Evolutionary conservation across 2,797 vertebrate genomes (phyloP), one percentile per base, ranked within the genome.

Genomic region (Acanthopagrus latus): DNA sequence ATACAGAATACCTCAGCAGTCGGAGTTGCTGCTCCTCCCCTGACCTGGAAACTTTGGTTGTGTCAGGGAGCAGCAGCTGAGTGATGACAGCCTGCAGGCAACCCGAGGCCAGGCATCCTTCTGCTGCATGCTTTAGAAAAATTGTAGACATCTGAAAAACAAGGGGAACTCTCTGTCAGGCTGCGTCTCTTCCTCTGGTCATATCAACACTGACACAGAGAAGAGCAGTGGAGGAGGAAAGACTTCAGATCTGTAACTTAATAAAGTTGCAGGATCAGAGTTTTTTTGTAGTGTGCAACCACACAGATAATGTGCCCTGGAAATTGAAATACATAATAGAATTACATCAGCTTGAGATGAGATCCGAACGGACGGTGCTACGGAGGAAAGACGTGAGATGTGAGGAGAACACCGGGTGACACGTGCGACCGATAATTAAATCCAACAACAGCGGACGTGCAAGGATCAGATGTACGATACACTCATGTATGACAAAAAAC

Each of bases 1-100:
- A 62, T 63, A 44, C 55, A 68, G 81, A 87, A 80, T 47, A 71
- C 51, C n/a, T 58, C 29, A 12, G 29, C 52, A 3, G 48, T 75
- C 3, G 0, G 55, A 67, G 66, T 79, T 46, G 50, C 27, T 55
- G 48, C 74, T 80, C 64, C 74, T 64, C 33, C 33, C n/a, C 77
- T 65, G 84, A 89, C 87, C 82, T 86, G 86, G 79, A 91, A 81
- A 87, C 82, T 76, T 64, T 58, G 55, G 74, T 74, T 76, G 71
- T 77, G 73, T 80, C 67, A 81, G 75, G 64, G 27, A 68, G 50
- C 47, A 63, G 71, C 21, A 78, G 80, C 50, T 82, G 74, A 82
- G 63, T 10, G 78, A 73, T 47, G 82, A 66, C 63, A 76, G 86
- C 91, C 91, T 65, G 74, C 75, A 85, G 93, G 85, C 67, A 83